Evolutionary conservation across 2,797 vertebrate species (phyloP).

Genomic region (Poecilia gillii): DNA sequence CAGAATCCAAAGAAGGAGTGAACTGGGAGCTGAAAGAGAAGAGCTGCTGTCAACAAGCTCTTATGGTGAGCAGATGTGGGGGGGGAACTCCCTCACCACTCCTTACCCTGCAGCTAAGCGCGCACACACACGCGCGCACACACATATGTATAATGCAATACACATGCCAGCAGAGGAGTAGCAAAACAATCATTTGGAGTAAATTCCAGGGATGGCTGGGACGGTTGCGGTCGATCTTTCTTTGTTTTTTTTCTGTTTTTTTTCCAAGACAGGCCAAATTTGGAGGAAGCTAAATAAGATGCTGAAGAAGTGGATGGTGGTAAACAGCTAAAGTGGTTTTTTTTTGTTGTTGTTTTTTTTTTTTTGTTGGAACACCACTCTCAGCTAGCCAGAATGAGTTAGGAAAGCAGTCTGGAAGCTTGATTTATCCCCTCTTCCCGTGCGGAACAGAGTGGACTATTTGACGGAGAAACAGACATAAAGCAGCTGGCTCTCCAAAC

Average conservation of each 20-base stretch:
- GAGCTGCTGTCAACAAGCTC: conserved; percentile 83
- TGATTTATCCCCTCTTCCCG: conserved; percentile 64
- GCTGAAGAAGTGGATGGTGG: conserved; percentile 38
- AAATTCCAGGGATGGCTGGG: conserved; percentile 79
- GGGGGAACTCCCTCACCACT: conserved; percentile 77
- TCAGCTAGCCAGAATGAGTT: conserved; percentile 46
- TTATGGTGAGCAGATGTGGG: conserved; percentile 86
- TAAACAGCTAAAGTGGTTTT: conserved; percentile 61
- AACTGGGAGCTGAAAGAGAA: conserved; percentile 52
- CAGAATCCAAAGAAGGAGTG: conserved; percentile 62
- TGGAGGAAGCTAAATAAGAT: conserved; percentile 25
- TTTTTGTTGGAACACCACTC: conserved; percentile 54
- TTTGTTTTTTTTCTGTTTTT: background rate
- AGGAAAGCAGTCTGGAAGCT: conserved; percentile 26
- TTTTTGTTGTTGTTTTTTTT: conserved; percentile 1
- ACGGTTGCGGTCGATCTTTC: conserved; percentile 63
- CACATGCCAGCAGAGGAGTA: conserved; percentile 55
- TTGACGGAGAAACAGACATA: conserved; percentile 66
- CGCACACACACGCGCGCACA: conserved; percentile 51
- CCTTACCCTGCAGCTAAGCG: conserved; percentile 72
- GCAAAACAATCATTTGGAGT: conserved; percentile 82
- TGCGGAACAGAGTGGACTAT: conserved; percentile 54
- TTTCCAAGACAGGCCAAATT: conserved; percentile 49
- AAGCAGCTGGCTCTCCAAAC: conserved; percentile 73
- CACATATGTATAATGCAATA: conserved; percentile 45